Evolutionary conservation across 1,140 invertebrate genomes (phyloP).

Genomic region (Cepaea nemoralis): DNA sequence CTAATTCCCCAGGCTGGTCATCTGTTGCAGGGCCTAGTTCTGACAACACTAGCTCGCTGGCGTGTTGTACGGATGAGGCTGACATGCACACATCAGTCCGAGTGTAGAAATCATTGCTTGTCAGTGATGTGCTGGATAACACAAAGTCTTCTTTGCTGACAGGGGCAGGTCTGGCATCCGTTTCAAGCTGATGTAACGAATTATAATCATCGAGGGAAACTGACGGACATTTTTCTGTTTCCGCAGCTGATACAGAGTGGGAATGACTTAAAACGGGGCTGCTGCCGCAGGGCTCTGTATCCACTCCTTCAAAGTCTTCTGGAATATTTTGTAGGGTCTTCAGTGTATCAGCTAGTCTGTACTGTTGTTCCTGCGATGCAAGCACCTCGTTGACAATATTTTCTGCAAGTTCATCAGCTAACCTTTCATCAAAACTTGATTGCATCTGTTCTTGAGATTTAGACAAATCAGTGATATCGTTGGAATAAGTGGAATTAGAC

Average conservation of each 20-base stretch:
- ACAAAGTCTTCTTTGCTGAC: neutral
- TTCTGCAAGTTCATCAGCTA: conserved; percentile 31
- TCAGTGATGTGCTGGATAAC: neutral
- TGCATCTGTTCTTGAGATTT: neutral
- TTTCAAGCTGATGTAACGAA: neutral
- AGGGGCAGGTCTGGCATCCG: neutral
- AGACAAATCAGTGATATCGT: neutral
- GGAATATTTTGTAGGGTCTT: neutral
- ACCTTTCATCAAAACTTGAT: conserved; percentile 22
- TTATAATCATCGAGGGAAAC: neutral
- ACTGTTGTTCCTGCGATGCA: conserved; percentile 14
- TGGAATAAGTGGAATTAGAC: neutral
- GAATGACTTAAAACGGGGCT: neutral
- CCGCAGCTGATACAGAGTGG: neutral
- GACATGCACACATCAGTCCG: neutral
- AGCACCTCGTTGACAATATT: conserved; percentile 33
- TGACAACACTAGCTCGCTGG: neutral
- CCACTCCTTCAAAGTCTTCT: conserved; percentile 1
- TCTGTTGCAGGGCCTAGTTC: neutral
- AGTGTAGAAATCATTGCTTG: neutral
- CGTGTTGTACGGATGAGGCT: neutral
- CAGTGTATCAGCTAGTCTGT: neutral
- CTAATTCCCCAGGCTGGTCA: no score
- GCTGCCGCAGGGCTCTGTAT: neutral
- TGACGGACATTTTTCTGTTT: neutral